These are phyloP conservation scores for Cryptotis parvus DNA, from an alignment of 2,113 vertebrate genomes.

Conservation along the genomic window DNA sequence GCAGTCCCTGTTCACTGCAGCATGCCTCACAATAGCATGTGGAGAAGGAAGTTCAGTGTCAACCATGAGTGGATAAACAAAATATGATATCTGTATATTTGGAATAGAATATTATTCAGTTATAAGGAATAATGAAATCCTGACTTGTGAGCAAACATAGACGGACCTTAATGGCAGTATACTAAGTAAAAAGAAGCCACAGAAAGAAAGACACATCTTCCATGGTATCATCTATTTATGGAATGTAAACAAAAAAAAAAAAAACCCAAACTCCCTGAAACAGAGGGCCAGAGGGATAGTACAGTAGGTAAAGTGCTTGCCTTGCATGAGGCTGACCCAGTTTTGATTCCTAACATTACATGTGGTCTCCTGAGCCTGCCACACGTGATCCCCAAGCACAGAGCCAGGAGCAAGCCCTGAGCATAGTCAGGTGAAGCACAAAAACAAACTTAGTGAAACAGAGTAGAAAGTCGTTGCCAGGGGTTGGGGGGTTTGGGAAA, in stretches of 20 bases:
- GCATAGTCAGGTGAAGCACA: too few species aligned
- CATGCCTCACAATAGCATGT: background rate
- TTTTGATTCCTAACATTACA: too few species aligned
- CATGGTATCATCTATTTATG: background rate
- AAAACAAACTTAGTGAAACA: conserved; percentile 7
- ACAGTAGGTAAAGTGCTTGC: too few species aligned
- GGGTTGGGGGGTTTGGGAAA: background rate
- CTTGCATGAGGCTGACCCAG: too few species aligned
- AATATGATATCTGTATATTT: background rate
- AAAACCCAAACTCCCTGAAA: background rate
- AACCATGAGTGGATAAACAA: background rate
- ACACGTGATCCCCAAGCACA: too few species aligned
- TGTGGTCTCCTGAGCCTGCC: too few species aligned
- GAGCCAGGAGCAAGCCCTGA: too few species aligned
- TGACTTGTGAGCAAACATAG: conserved; percentile 6
- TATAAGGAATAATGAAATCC: background rate
- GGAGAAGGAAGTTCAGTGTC: background rate
- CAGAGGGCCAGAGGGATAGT: background rate
- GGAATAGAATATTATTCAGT: background rate
- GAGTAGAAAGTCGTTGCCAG: background rate
- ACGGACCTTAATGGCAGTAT: background rate
- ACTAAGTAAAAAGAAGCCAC: background rate
- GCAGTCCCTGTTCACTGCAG: background rate
- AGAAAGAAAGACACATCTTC: background rate
- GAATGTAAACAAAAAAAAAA: background rate